These are phyloP conservation scores for Scopus umbretta DNA, from an alignment of 2,113 vertebrate species.

Conservation along the genomic window DNA sequence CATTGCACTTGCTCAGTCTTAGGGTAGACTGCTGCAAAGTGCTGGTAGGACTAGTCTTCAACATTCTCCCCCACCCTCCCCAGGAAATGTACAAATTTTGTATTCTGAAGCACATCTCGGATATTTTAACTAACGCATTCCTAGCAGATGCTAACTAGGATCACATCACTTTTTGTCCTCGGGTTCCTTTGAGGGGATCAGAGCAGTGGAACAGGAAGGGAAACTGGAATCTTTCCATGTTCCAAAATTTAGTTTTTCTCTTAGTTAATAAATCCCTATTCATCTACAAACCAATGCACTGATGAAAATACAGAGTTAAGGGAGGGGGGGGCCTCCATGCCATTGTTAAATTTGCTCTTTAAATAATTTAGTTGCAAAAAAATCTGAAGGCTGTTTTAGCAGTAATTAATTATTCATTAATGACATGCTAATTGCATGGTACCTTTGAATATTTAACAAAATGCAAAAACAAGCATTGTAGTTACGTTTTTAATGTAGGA, in stretches of 20 bases:
- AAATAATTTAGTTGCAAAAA: slow-evolving; percentile 97
- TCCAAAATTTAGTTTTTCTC: not conserved
- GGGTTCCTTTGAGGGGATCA: not conserved
- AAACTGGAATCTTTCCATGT: not conserved
- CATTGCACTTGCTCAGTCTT: not conserved
- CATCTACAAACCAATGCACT: slow-evolving; percentile 35
- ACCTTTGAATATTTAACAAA: slow-evolving; percentile 98
- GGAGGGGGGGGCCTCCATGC: not conserved
- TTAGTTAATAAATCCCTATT: not conserved
- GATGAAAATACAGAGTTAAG: slow-evolving; percentile 42
- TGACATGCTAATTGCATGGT: slow-evolving; percentile 96
- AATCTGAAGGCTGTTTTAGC: slow-evolving; percentile 93
- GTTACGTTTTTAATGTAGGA: slow-evolving; percentile 81
- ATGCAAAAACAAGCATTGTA: slow-evolving; percentile 86
- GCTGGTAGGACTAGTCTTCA: not conserved
- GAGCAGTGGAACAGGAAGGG: not conserved
- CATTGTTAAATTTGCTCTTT: slow-evolving; percentile 88
- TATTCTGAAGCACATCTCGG: not conserved
- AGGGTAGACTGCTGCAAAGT: not conserved
- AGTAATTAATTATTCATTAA: slow-evolving; percentile 99
- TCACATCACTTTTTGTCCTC: not conserved
- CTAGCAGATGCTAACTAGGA: not conserved
- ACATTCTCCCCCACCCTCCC: not conserved
- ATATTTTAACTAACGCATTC: slow-evolving; percentile 25
- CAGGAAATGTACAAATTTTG: not conserved